Evolutionary conservation across 2,888 invertebrate species (phyloP), one percentile per base, ranked within the genome.

Genomic region (Cheilosia urbana): DNA sequence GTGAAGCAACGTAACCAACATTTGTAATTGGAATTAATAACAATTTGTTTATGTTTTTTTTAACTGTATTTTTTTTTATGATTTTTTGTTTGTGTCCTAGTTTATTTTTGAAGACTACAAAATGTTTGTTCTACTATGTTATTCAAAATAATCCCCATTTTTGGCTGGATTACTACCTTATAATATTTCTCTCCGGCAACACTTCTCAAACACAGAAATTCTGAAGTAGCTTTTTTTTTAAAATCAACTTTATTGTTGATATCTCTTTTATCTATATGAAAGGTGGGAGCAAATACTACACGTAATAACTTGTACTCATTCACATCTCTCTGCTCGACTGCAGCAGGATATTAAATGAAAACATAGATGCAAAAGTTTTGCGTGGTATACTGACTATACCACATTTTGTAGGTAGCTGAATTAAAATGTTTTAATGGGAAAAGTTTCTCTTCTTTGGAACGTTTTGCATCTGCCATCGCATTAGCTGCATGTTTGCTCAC

Each of bases 351-450:
- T 24, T 15, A 15, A 30, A 30, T 19, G 19, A 47, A 42, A 47
- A 63, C 47, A 63, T 15, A 30, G 47, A 63, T 47, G 30, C n/a
- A 45, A 6, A 62, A 62, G 45, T 63, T 63, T 34, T 19, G 30
- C 24, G 53, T 13, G 15, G 0, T 9, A n/a, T 19, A 55, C 30
- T 34, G 13, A 4, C 13, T 9, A 1, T 37, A n/a, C 55, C 45
- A 45, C 57, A 24, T 45, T 24, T 27, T 13, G 34, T 13, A 57
- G 11, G n/a, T 30, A 69, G 37, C 47, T 71, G 58, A 58, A 58
- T 71, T 58, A 49, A 58, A 71, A 49, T 71, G 13, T 71, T 71
- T 47, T 71, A 71, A 71, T 71, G 69, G 69, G 58, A 71, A 71
- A 71, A 71, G 69, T 71, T 71, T 58, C 58, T 9, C 55, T 34